phyloP scores from a whole-genome alignment of 2,113 vertebrate genomes.

The Arothron firmamentum region DNA sequence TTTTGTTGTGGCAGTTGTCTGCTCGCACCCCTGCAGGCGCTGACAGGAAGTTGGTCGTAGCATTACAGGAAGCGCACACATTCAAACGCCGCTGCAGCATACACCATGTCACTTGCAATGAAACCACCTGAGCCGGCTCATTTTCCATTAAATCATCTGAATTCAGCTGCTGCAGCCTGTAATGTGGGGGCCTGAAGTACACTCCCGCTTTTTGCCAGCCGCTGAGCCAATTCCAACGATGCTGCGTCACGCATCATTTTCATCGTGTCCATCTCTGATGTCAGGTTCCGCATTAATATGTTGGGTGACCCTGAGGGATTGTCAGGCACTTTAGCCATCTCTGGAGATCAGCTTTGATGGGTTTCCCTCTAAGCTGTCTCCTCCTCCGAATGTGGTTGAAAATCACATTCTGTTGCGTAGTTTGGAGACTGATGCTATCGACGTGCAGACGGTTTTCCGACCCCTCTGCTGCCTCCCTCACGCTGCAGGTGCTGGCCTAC shows the following conservation, averaged over 20 bases:
- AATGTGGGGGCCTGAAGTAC: slow-evolving; percentile 1
- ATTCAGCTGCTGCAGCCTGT: neutral
- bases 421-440: slow-evolving; percentile 42
- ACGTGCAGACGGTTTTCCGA: slow-evolving; percentile 45
- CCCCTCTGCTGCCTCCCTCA: slow-evolving; percentile 15
- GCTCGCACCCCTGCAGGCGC: slow-evolving; percentile 43
- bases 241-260: too few relatives aligned
- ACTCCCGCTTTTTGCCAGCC: slow-evolving; percentile 2
- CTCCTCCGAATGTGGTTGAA: slow-evolving; percentile 56
- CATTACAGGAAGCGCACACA: slow-evolving; percentile 62
- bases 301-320: too few relatives aligned
- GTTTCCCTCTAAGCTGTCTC: slow-evolving; percentile 38
- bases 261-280: neutral
- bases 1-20: slow-evolving; percentile 65
- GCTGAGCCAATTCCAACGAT: too few relatives aligned
- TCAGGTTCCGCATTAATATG: too few relatives aligned
- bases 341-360: slow-evolving; percentile 15
- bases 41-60: slow-evolving; percentile 69
- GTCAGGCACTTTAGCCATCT: neutral
- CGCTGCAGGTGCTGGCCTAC: slow-evolving; percentile 49
- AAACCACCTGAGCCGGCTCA: slow-evolving; percentile 36
- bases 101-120: slow-evolving; percentile 27
- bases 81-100: slow-evolving; percentile 31
- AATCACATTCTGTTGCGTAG: slow-evolving; percentile 65
- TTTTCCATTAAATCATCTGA: slow-evolving; percentile 31